Conservation (phyloP, 2,888 invertebrate genomes). For the Platerodrilus igneus region DNA sequence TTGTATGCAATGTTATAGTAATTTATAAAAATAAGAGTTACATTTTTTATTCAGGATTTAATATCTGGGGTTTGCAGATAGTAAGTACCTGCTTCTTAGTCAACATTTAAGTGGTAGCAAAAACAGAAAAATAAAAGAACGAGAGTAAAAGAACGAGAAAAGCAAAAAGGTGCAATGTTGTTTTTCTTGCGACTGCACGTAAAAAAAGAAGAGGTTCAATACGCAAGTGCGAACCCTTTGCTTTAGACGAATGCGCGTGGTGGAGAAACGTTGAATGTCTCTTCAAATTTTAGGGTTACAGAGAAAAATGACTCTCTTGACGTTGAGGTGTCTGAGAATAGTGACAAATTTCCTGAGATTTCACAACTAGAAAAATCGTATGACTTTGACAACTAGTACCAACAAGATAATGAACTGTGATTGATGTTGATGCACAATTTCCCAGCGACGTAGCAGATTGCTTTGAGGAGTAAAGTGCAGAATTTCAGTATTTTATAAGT, state of each 20-base stretch:
- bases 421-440: background rate
- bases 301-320: constrained; percentile 4
- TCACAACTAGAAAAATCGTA: constrained; percentile 3
- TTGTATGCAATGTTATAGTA: constrained; percentile 2
- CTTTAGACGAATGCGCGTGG: background rate
- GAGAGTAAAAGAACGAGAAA: too few relatives aligned
- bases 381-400: constrained; percentile 2
- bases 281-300: background rate
- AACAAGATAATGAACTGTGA: constrained; percentile 3
- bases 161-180: constrained; percentile 4
- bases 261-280: constrained; percentile 3
- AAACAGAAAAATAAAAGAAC: too few relatives aligned
- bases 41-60: constrained; percentile 1
- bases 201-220: constrained; percentile 2
- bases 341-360: constrained; percentile 4
- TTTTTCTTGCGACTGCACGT: constrained; percentile 2
- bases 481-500: constrained; percentile 3
- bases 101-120: constrained; percentile 2
- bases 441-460: constrained; percentile 4
- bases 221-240: constrained; percentile 3
- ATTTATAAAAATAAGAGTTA: constrained; percentile 2
- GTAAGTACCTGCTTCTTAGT: background rate
- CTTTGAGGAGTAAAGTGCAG: background rate
- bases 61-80: constrained; percentile 1
- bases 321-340: constrained; percentile 4